Evolutionary conservation across 2,113 vertebrate species (phyloP).

Genomic region (Mandrillus leucophaeus): DNA sequence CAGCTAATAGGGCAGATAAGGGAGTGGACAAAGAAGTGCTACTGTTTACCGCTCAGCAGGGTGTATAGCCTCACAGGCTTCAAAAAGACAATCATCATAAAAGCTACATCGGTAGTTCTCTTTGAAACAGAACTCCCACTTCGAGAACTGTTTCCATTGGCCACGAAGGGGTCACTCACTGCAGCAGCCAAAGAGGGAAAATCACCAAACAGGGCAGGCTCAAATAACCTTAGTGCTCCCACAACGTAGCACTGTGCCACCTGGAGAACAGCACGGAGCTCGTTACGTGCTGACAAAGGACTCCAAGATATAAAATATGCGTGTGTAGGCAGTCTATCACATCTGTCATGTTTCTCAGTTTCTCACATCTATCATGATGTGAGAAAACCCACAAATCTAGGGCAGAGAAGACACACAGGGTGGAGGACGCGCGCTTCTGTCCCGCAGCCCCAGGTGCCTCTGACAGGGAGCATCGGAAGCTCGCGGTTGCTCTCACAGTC

Average conservation of each 20-base stretch:
- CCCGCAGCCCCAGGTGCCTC: background rate
- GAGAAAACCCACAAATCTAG: background rate
- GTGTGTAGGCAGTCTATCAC: too few relatives aligned
- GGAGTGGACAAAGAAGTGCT: background rate
- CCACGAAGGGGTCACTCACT: fast-evolving
- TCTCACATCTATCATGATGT: background rate
- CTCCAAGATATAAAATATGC: background rate
- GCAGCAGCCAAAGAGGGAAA: background rate
- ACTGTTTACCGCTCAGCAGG: background rate
- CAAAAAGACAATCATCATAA: background rate
- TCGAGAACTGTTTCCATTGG: background rate
- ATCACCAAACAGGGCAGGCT: background rate
- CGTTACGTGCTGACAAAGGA: too few relatives aligned
- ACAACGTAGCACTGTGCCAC: background rate
- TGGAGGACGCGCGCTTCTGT: too few relatives aligned
- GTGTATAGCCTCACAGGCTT: too few relatives aligned
- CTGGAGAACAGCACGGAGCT: too few relatives aligned
- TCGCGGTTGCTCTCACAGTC: background rate
- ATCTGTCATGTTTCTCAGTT: too few relatives aligned
- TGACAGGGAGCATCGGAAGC: background rate
- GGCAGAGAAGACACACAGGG: background rate
- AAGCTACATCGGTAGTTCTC: background rate
- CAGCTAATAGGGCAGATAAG: background rate
- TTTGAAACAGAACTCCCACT: background rate
- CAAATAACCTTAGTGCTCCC: background rate